These are phyloP conservation scores for Eretmodus cyanostictus DNA, from an alignment of 2,113 vertebrate genomes.

Conservation along the genomic window DNA sequence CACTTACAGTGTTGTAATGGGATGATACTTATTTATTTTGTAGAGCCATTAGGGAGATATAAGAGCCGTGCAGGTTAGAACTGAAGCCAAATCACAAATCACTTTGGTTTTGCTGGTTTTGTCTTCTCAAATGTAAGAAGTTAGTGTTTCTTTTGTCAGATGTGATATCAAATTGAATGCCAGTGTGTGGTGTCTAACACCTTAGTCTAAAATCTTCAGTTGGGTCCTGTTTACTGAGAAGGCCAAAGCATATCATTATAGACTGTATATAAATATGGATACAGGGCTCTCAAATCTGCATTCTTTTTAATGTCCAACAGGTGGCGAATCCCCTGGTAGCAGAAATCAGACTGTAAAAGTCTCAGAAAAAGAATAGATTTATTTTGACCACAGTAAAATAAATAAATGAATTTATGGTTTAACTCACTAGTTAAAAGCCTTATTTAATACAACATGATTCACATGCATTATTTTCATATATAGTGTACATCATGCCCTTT, in stretches of 20 bases:
- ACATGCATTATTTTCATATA: not conserved
- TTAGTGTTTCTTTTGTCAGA: not conserved
- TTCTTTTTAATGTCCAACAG: not conserved
- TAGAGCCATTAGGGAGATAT: not conserved
- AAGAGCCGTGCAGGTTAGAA: not conserved
- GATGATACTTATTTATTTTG: not conserved
- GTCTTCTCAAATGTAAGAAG: not conserved
- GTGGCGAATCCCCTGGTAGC: not conserved
- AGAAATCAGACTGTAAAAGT: not conserved
- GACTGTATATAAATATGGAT: not conserved
- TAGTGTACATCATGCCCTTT: not conserved
- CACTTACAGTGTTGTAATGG: not conserved
- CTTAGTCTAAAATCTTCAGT: not conserved
- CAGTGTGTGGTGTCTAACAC: not conserved
- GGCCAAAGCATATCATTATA: not conserved
- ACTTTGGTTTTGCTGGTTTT: not conserved
- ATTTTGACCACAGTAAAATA: not conserved
- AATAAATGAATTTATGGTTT: not conserved
- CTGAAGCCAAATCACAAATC: not conserved
- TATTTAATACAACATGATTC: not conserved
- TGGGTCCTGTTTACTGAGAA: not conserved
- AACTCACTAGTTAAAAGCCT: not conserved
- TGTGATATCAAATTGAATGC: not conserved
- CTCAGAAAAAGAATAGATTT: not conserved
- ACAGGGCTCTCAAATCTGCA: not conserved